Percentiles rank a stretch among this genome's conserved stretches.
phyloP scores from a whole-genome alignment of 2,113 vertebrate species.

The Eudyptes chrysolophus region DNA sequence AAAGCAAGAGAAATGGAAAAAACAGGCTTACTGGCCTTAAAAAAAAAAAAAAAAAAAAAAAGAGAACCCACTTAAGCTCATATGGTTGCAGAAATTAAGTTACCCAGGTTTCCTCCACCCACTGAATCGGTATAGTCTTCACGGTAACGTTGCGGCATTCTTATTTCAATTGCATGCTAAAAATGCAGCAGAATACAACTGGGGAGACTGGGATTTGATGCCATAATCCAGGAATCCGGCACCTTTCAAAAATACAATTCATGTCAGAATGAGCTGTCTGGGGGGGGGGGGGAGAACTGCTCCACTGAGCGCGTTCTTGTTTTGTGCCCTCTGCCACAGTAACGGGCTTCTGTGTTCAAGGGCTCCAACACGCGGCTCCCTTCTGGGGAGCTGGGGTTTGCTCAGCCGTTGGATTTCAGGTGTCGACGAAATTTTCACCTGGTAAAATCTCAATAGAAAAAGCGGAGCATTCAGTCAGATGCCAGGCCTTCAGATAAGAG shows the following conservation, averaged over 20 bases:
- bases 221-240: background rate
- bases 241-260: background rate
- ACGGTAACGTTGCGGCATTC: background rate
- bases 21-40: background rate
- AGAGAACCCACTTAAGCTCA: background rate
- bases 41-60: no score
- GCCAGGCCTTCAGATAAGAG: background rate
- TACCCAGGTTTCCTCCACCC: background rate
- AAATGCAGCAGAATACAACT: background rate
- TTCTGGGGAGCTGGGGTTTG: conserved; percentile 68
- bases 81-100: background rate
- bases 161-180: background rate
- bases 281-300: background rate
- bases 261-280: background rate
- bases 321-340: conserved; percentile 57
- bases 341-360: conserved; percentile 74
- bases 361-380: conserved; percentile 76
- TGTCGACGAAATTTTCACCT: background rate
- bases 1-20: background rate
- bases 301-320: background rate
- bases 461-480: background rate
- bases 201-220: background rate
- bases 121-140: background rate
- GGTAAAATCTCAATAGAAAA: background rate
- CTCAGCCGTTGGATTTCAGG: background rate